Conservation (phyloP, 2,888 invertebrate species). For the Hesperia comma region DNA sequence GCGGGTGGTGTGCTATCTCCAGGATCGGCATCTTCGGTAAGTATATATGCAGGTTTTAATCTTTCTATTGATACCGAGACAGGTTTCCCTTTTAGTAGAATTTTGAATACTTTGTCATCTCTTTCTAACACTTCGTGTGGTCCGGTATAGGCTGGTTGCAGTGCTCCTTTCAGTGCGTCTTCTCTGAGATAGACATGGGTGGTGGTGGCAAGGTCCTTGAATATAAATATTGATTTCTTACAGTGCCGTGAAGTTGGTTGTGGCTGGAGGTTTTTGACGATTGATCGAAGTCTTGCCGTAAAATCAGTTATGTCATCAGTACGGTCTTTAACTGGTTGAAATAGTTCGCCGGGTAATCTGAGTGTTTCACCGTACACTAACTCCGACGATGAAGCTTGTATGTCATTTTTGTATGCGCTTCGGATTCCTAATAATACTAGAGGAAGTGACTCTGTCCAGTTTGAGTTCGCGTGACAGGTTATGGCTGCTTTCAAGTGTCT, state of each 20-base stretch:
- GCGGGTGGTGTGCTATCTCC: not conserved
- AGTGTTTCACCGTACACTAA: not conserved
- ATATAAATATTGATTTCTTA: not conserved
- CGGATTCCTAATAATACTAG: not conserved
- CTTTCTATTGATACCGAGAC: constrained; percentile 45
- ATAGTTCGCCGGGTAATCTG: constrained; percentile 4
- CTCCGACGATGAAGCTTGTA: not conserved
- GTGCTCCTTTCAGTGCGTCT: constrained; percentile 41
- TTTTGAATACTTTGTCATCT: constrained; percentile 43
- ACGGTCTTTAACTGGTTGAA: not conserved
- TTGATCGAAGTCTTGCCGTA: not conserved
- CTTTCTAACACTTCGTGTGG: constrained; percentile 45
- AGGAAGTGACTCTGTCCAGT: not conserved
- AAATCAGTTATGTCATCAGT: not conserved
- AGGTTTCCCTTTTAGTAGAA: constrained; percentile 41
- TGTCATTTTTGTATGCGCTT: not conserved
- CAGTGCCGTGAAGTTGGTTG: not conserved
- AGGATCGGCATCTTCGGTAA: constrained; percentile 1
- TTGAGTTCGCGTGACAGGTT: not conserved
- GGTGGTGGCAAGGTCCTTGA: not conserved
- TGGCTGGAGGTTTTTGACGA: not conserved
- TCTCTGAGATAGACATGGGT: constrained; percentile 47
- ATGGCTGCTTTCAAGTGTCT: not conserved
- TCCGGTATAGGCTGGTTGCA: constrained; percentile 48
- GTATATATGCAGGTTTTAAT: constrained; percentile 45